A percentile compares a stretch with the other conserved stretches of the same genome.
phyloP scores from a whole-genome alignment of 2,888 invertebrate genomes.

The Dasysyrphus tricinctus region DNA sequence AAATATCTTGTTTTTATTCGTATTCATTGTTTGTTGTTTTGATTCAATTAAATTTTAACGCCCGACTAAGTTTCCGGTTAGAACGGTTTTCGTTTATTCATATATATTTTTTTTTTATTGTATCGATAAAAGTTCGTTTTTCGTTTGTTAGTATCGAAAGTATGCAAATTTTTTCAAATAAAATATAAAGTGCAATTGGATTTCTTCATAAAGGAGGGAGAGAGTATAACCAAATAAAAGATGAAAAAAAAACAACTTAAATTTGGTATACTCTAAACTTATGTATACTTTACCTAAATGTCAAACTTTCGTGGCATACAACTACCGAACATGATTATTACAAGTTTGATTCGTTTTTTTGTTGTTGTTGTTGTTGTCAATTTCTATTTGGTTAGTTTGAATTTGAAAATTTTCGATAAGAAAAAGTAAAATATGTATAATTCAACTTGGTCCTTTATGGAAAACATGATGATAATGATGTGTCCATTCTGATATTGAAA shows the following conservation, averaged over 20 bases:
- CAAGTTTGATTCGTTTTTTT: constrained; percentile 33
- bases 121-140: constrained; percentile 2
- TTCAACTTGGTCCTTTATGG: constrained; percentile 15
- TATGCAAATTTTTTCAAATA: constrained; percentile 13
- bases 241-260: background rate
- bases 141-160: constrained; percentile 3
- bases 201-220: constrained; percentile 11
- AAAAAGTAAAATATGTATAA: background rate
- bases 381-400: constrained; percentile 59
- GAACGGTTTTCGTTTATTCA: constrained; percentile 18
- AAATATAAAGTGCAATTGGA: constrained; percentile 62
- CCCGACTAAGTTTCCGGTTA: constrained; percentile 33
- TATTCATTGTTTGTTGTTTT: constrained; percentile 31
- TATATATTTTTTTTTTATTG: constrained; percentile 6
- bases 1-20: constrained; percentile 24
- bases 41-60: constrained; percentile 31
- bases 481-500: constrained; percentile 32
- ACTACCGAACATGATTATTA: constrained; percentile 40
- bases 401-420: constrained; percentile 13
- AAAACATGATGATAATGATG: constrained; percentile 23
- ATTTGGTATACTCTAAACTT: constrained; percentile 17
- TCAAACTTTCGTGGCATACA: constrained; percentile 24
- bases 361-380: background rate
- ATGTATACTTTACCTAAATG: constrained; percentile 23
- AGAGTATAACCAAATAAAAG: background rate